Evolutionary conservation across 2,888 invertebrate genomes (phyloP).

Genomic region (Meandrusa payeni): DNA sequence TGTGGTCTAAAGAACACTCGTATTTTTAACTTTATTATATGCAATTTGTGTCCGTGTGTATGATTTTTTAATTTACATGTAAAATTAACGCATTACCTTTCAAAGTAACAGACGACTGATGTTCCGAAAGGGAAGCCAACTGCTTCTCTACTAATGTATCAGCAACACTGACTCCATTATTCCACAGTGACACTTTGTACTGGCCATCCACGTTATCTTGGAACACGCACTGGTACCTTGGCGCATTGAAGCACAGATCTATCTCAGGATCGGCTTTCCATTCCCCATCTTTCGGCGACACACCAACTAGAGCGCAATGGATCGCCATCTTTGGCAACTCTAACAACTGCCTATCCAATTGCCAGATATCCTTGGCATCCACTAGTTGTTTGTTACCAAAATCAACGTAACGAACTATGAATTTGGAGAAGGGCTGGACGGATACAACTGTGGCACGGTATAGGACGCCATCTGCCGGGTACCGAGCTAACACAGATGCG

Average conservation of each 20-base stretch:
- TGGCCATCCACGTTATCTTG: conserved; percentile 66
- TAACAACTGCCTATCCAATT: conserved; percentile 84
- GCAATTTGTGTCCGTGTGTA: too few species aligned
- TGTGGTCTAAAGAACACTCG: too few species aligned
- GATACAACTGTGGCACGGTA: conserved; percentile 85
- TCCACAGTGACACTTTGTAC: conserved; percentile 72
- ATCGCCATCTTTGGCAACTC: conserved; percentile 86
- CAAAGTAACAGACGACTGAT: conserved; percentile 60
- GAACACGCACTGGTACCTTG: conserved; percentile 81
- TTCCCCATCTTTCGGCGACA: conserved; percentile 78
- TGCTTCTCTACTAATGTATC: conserved; percentile 71
- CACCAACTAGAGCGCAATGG: conserved; percentile 83
- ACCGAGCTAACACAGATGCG: conserved; percentile 84
- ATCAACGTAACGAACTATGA: conserved; percentile 87
- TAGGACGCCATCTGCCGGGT: conserved; percentile 85
- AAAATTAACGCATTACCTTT: conserved; percentile 64
- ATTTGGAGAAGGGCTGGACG: conserved; percentile 79
- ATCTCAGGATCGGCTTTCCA: conserved; percentile 81
- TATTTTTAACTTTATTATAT: too few species aligned
- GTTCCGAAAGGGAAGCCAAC: conserved; percentile 61
- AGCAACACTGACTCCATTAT: conserved; percentile 68
- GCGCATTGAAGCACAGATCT: conserved; percentile 82
- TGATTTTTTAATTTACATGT: too few species aligned
- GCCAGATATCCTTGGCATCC: conserved; percentile 83
- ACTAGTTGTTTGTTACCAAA: conserved; percentile 87